Evolutionary conservation across 1,140 invertebrate species (phyloP).

Genomic region (Pantala flavescens): DNA sequence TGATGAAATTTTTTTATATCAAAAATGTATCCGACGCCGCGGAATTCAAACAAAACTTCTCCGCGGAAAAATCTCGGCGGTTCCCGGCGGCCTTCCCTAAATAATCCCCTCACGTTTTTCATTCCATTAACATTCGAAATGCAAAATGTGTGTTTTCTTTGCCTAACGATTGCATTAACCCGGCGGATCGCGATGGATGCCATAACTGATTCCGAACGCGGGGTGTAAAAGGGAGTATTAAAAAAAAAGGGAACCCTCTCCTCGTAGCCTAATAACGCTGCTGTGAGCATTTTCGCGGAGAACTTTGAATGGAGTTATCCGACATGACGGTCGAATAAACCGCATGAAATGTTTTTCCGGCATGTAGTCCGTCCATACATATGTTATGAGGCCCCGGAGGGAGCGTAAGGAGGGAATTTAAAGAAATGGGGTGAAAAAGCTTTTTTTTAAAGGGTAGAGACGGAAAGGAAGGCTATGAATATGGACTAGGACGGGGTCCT

Average conservation of each 20-base stretch:
- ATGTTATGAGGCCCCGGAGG: neutral
- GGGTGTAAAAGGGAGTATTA: neutral
- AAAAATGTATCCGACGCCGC: too few species aligned
- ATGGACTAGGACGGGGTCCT: neutral
- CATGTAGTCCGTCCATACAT: neutral
- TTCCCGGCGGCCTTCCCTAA: too few species aligned
- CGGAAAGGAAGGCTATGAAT: neutral
- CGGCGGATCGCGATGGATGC: neutral
- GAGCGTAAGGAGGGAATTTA: neutral
- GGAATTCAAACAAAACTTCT: too few species aligned
- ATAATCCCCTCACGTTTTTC: too few species aligned
- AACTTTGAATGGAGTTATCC: neutral
- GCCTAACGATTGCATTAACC: neutral
- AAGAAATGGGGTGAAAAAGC: neutral
- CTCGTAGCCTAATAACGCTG: neutral
- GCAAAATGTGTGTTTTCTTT: neutral
- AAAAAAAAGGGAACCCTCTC: neutral
- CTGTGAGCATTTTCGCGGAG: neutral
- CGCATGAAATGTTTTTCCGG: neutral
- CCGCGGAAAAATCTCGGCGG: too few species aligned
- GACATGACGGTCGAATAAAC: neutral
- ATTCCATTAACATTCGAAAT: too few species aligned
- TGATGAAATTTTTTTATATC: too few species aligned
- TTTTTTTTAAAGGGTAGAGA: neutral
- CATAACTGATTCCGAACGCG: neutral